These are phyloP conservation scores for Bactericera cockerelli DNA, from an alignment of 1,140 invertebrate genomes.

Conservation along the genomic window DNA sequence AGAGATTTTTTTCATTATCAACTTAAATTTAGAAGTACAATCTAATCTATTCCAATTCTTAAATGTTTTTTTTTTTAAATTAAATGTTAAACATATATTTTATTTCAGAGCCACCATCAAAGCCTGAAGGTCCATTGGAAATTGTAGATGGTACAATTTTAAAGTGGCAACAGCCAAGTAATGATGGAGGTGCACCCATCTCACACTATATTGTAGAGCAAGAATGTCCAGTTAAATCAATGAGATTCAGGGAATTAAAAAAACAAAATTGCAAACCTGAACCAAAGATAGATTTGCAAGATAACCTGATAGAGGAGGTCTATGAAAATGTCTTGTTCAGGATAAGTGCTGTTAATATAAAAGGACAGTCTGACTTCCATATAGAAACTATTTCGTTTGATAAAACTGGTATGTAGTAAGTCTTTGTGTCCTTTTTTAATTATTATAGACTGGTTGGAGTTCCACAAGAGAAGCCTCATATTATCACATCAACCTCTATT, in stretches of 20 bases:
- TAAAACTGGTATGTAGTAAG: neutral
- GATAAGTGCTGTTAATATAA: neutral
- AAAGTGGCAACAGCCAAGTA: neutral
- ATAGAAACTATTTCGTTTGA: neutral
- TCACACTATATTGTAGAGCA: constrained; percentile 1
- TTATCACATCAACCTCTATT: too few relatives aligned
- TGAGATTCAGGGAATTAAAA: neutral
- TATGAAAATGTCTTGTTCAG: neutral
- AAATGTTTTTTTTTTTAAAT: neutral
- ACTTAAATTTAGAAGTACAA: too few relatives aligned
- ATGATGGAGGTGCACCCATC: neutral
- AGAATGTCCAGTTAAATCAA: neutral
- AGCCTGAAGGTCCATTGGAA: constrained; percentile 1
- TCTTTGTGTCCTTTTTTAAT: too few relatives aligned
- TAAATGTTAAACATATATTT: too few relatives aligned
- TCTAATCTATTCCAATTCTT: too few relatives aligned
- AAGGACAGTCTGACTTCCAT: neutral
- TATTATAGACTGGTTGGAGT: too few relatives aligned
- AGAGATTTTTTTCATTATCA: too few relatives aligned
- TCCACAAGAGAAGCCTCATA: too few relatives aligned
- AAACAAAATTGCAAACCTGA: neutral
- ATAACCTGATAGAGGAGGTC: neutral
- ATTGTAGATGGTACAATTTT: neutral
- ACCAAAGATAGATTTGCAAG: neutral
- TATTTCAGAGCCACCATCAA: neutral